Evolutionary conservation across 2,113 vertebrate species (phyloP).

Genomic region (Coracopsis vasa): DNA sequence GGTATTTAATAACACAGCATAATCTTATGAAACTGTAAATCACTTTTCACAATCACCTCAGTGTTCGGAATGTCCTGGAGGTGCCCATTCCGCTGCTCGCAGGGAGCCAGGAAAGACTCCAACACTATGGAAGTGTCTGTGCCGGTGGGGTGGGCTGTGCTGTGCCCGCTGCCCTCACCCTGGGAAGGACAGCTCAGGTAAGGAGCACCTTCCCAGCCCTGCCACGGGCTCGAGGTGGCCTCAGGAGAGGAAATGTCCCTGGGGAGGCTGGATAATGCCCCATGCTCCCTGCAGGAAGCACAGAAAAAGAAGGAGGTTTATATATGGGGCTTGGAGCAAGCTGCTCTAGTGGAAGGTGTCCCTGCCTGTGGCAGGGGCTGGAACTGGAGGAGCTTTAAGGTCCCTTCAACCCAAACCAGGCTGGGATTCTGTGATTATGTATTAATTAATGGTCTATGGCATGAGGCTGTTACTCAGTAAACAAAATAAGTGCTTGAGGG

Average conservation of each 20-base stretch:
- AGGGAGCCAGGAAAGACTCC: not conserved
- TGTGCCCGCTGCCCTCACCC: rapidly evolving
- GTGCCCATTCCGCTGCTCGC: not conserved
- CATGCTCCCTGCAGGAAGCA: not conserved
- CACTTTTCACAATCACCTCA: rapidly evolving
- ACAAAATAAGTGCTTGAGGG: not conserved
- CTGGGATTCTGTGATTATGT: not conserved
- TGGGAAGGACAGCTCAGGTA: rapidly evolving
- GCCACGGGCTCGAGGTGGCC: rapidly evolving
- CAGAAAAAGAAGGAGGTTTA: not conserved
- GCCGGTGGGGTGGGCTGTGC: rapidly evolving
- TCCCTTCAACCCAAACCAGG: not conserved
- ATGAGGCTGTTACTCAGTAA: not conserved
- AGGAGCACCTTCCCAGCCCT: not conserved
- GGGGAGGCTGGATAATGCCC: rapidly evolving
- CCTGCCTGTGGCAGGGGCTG: not conserved
- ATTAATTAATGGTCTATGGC: rapidly evolving
- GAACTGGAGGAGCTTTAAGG: not conserved
- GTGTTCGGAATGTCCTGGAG: not conserved
- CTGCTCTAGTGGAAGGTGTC: not conserved
- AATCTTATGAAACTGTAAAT: rapidly evolving
- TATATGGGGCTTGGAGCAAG: not conserved
- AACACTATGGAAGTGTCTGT: rapidly evolving
- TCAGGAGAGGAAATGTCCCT: rapidly evolving
- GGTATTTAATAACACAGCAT: rapidly evolving